Percentiles rank a stretch among this genome's conserved stretches.
Conservation (phyloP, 1,140 invertebrate species). For the Panulirus ornatus region DNA sequence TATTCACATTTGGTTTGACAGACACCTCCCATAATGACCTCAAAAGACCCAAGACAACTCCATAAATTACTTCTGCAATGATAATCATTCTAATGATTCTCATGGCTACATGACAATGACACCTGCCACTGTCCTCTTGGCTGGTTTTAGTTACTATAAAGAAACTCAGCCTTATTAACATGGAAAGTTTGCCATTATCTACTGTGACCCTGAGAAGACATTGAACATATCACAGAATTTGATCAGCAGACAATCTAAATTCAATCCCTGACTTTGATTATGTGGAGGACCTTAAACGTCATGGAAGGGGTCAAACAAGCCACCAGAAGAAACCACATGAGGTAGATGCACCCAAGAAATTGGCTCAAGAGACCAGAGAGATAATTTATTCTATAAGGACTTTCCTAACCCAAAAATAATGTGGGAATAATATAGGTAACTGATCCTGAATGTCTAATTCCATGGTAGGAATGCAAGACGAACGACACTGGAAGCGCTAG, state of each 20-base stretch:
- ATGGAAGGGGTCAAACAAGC: constrained; percentile 71
- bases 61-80: constrained; percentile 36
- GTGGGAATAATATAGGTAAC: constrained; percentile 40
- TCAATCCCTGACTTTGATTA: constrained; percentile 71
- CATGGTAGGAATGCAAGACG: constrained; percentile 57
- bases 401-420: constrained; percentile 44
- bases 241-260: constrained; percentile 69
- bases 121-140: constrained; percentile 49
- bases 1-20: constrained; percentile 72
- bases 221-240: constrained; percentile 72
- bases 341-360: constrained; percentile 73
- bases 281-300: constrained; percentile 72
- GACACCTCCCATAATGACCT: constrained; percentile 68
- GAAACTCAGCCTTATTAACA: constrained; percentile 53
- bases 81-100: constrained; percentile 58
- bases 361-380: constrained; percentile 72
- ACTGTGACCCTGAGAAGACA: constrained; percentile 70
- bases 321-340: constrained; percentile 70
- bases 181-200: constrained; percentile 70
- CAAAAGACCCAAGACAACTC: constrained; percentile 53
- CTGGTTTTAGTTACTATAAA: constrained; percentile 29
- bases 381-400: constrained; percentile 68
- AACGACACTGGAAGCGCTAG: constrained; percentile 67
- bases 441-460: constrained; percentile 59
- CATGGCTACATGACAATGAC: constrained; percentile 59